Conservation (phyloP, 2,888 invertebrate species). For the Agrochola macilenta region DNA sequence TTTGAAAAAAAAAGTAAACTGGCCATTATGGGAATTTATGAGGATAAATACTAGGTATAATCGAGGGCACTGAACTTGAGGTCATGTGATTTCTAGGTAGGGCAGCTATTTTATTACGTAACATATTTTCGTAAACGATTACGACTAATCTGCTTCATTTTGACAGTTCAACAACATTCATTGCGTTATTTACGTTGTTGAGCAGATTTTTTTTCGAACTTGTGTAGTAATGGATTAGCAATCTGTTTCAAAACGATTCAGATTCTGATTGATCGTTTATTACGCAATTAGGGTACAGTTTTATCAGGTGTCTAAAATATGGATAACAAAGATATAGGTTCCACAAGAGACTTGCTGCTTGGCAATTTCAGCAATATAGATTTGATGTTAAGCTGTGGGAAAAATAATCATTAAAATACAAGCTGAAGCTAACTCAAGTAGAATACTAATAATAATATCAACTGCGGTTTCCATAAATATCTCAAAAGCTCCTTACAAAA, state of each 20-base stretch:
- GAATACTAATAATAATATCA: slow-evolving; percentile 32
- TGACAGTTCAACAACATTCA: no score
- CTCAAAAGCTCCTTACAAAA: slow-evolving; percentile 45
- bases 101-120: not conserved
- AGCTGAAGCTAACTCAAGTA: not conserved
- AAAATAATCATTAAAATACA: slow-evolving; percentile 5
- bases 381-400: not conserved
- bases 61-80: not conserved
- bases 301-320: not conserved
- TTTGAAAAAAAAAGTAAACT: slow-evolving; percentile 14
- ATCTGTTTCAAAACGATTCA: no score
- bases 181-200: no score
- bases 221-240: no score
- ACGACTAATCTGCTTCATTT: no score
- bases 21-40: not conserved
- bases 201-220: no score
- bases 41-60: not conserved
- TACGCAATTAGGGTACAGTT: not conserved
- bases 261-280: no score
- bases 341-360: no score
- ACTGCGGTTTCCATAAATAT: slow-evolving; percentile 20
- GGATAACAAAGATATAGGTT: not conserved
- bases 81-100: not conserved
- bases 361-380: not conserved
- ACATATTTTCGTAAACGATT: no score